These are phyloP conservation scores for Drosophila ustulata DNA, from an alignment of 2,888 invertebrate genomes.

Conservation along the genomic window DNA sequence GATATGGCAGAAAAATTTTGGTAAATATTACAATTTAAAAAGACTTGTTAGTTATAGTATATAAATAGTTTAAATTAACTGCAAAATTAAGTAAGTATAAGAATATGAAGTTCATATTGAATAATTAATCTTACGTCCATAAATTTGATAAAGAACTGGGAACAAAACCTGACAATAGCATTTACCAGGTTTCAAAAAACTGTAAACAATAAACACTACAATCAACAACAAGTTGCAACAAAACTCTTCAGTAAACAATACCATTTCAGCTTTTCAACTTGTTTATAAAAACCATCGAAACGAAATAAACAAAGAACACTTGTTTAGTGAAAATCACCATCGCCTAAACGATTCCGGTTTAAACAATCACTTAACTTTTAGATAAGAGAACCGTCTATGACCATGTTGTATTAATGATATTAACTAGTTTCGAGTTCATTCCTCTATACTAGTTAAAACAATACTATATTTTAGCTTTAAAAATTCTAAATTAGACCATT, in stretches of 20 bases:
- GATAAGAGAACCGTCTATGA: background rate
- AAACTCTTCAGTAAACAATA: background rate
- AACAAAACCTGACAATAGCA: background rate
- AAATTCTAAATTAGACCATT: background rate
- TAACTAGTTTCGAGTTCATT: background rate
- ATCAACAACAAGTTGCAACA: background rate
- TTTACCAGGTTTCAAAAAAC: background rate
- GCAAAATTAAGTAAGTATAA: no score
- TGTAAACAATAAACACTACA: background rate
- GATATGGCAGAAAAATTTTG: background rate
- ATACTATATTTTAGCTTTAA: background rate
- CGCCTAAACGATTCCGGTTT: background rate
- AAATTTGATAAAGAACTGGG: background rate
- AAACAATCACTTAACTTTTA: background rate
- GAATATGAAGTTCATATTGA: background rate
- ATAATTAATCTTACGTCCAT: background rate
- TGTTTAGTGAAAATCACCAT: background rate
- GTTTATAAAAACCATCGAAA: conserved; percentile 1
- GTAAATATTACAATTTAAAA: no score
- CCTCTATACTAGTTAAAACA: background rate
- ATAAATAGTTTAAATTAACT: no score
- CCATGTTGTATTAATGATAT: background rate
- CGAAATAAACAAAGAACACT: background rate
- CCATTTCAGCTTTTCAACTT: background rate
- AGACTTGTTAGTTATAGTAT: no score